Conservation (phyloP, 2,113 vertebrate genomes). For the Apistogramma diplotaenia region DNA sequence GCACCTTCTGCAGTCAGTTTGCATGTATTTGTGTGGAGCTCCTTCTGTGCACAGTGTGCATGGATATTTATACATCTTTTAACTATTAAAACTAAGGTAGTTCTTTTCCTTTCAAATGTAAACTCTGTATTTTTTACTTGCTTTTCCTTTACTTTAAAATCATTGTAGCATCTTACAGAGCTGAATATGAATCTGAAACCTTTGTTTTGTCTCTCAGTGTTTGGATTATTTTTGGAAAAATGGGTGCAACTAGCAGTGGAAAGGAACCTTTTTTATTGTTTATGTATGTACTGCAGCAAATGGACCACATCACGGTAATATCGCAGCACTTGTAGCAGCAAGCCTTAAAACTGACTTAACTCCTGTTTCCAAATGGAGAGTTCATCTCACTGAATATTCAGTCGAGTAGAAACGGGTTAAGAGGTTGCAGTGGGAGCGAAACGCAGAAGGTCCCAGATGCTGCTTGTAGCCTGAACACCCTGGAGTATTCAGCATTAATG, state of each 20-base stretch:
- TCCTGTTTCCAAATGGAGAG: background rate
- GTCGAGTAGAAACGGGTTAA: constrained; percentile 3
- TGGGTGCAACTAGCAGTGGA: background rate
- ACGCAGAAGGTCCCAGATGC: constrained; percentile 16
- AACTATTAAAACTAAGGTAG: background rate
- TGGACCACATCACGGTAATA: background rate
- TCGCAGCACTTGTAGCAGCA: background rate
- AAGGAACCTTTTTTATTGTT: background rate
- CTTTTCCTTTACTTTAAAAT: too few species aligned
- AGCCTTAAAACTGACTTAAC: background rate
- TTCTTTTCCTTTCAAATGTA: background rate
- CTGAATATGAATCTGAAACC: too few species aligned
- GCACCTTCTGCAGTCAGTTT: background rate
- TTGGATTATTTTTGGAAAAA: background rate
- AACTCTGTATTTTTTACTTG: background rate
- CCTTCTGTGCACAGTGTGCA: background rate
- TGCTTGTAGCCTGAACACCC: constrained; percentile 15
- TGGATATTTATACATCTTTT: background rate
- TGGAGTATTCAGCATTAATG: constrained; percentile 35
- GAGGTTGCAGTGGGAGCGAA: constrained; percentile 10
- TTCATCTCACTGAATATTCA: background rate
- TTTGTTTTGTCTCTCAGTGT: background rate
- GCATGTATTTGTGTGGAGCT: background rate
- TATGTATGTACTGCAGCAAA: background rate
- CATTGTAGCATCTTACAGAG: too few species aligned